Evolutionary conservation across 2,888 invertebrate species (phyloP), one percentile per base, ranked within the genome.

Genomic region (Eulithis testata): DNA sequence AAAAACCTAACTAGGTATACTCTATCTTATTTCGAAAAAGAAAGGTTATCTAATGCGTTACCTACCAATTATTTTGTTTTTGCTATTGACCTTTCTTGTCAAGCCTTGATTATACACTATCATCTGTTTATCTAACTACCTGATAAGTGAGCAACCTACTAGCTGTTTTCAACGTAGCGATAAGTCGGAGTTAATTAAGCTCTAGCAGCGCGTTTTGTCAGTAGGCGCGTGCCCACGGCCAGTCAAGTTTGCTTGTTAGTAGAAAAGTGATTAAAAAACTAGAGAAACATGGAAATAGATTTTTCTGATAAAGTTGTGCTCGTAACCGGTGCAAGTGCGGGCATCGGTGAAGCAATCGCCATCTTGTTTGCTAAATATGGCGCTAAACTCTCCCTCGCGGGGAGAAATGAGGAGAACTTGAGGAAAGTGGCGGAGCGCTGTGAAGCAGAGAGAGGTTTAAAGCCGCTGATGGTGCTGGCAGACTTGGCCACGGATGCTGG

Each of bases 301-400:
- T 84, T 84, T 55, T 63, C 75, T 0, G 65, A 74, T 12, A 84
- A 84, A 75, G 82, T 84, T 0, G 82, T 83, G 50, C 51, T 85
- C 40, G 77, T 85, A 40, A 85, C 83, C 0, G 85, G 85, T 27
- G 84, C 84, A 0, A 84, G 84, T 61, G 80, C 80, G 1, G 85
- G 84, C 0, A 81, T 85, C 11, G 84, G 84, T 0, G 79, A 80
- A 61, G 70, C 78, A 3, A 82, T 73, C 0, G 83, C 83, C 6
- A 5, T 80, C 4, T 62, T 81, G 65, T 82, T 84, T 40, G 81
- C 82, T 0, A 71, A 76, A 54, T 75, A 73, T 60, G 79, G 81
- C 12, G 85, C 84, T 0, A 76, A 74, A 37, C 61, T 85, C 60
- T 65, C 78, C 0, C 72, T 84, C 3, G 83, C 83, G 9, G 84